phyloP scores from a whole-genome alignment of 2,888 invertebrate genomes.

The Epinotia demarniana region DNA sequence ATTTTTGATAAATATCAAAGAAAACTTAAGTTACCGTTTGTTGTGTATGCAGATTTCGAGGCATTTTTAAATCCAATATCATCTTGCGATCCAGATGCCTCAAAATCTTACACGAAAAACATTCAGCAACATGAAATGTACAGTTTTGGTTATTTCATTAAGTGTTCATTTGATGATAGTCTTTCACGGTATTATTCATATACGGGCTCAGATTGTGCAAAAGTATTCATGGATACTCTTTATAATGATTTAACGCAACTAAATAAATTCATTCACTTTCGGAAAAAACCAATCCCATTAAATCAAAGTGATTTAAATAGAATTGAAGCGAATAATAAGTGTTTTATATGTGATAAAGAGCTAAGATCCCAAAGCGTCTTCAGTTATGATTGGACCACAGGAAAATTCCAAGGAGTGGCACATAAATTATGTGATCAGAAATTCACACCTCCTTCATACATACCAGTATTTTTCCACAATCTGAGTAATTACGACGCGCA shows the following conservation, averaged over 20 bases:
- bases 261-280: not conserved
- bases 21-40: too few relatives aligned
- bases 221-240: not conserved
- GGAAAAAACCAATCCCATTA: too few relatives aligned
- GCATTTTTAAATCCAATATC: too few relatives aligned
- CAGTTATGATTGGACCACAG: too few relatives aligned
- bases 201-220: not conserved
- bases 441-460: conserved; percentile 5
- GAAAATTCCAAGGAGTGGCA: not conserved
- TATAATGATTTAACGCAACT: not conserved
- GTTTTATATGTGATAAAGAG: not conserved
- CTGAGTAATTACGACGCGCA: conserved; percentile 44
- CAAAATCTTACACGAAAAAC: too few relatives aligned
- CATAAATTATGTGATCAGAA: conserved; percentile 27
- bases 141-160: not conserved
- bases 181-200: not conserved
- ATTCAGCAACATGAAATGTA: not conserved
- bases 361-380: not conserved
- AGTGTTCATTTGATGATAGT: not conserved
- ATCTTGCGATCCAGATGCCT: too few relatives aligned
- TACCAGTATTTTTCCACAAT: conserved; percentile 44
- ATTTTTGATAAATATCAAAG: too few relatives aligned
- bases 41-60: too few relatives aligned
- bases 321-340: not conserved
- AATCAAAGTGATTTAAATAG: not conserved